Base-by-base conservation (phyloP, 2,888 invertebrate genomes). In the Hyalella azteca region DNA sequence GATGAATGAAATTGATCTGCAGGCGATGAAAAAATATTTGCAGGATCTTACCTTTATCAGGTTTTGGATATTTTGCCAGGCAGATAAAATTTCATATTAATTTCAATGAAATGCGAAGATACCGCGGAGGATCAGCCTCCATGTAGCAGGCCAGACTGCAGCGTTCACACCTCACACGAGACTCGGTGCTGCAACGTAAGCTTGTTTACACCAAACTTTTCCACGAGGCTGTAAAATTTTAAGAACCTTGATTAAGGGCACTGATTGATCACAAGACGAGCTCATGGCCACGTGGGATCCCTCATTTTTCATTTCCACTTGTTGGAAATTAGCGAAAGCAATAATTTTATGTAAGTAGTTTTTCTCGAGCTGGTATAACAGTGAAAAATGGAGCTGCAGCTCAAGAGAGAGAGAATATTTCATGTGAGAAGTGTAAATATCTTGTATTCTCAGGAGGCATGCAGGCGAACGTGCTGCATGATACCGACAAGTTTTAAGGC, bases 181-280 rank as follows among this genome's bases (percentile, higher is more conserved):
- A n/a, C n/a, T n/a, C n/a, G n/a, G n/a, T 54, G 2, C 54, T 5
- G 22, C 54, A 54, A 54, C 54, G 29, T 54, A 26, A 54, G 26
- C 66, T 66, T 36, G 29, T 66, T 66, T 66, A 36, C 36, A 32
- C 66, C 32, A 36, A n/a, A 66, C 36, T 66, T 66, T 66, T 66
- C 22, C 3, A 66, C 36, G 4, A 29, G 19, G 29, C 36, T 39
- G 22, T 66, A 36, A 13, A 66, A 66, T 32, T 66, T 66, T 66
- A 29, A 36, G 19, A 11, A n/a, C 66, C 66, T 66, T 66, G 66
- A 66, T 66, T 66, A 66, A 66, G 29, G 19, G 36, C 29, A 36
- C 36, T 36, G 36, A 66, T 66, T 66, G 66, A 66, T 66, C 66
- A 54, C 26, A 54, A 3, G 54, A 54, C 54, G 29, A 29, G 54